phyloP scores from a whole-genome alignment of 2,797 vertebrate genomes.

The Argya squamiceps region DNA sequence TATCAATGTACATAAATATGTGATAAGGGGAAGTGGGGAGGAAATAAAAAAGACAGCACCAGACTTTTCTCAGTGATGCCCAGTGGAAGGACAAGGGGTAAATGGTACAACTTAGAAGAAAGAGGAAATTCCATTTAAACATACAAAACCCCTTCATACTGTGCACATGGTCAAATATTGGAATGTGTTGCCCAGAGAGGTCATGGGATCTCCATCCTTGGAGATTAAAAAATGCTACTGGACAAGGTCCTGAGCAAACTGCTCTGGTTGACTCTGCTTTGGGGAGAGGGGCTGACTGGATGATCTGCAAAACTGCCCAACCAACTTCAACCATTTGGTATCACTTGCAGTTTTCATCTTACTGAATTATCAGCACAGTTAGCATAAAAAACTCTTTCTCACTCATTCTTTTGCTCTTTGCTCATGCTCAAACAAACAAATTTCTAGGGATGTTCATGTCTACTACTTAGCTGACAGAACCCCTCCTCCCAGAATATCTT shows the following conservation, averaged over 20 bases:
- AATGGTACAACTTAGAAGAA: not conserved
- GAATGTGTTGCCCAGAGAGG: not conserved
- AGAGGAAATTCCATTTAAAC: not conserved
- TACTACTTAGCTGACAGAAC: not conserved
- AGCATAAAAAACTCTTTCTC: not conserved
- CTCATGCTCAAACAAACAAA: not conserved
- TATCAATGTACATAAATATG: not conserved
- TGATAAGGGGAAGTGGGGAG: not conserved
- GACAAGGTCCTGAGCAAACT: not conserved
- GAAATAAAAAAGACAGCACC: not conserved
- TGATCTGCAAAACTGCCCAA: not conserved
- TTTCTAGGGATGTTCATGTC: not conserved
- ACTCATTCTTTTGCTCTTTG: not conserved
- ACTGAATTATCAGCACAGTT: not conserved
- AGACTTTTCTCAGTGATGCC: not conserved
- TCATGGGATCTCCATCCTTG: not conserved
- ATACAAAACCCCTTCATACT: not conserved
- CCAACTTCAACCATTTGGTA: not conserved
- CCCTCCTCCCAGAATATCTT: not conserved
- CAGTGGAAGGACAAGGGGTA: not conserved
- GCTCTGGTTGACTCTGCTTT: not conserved
- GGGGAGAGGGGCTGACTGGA: not conserved
- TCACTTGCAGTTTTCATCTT: not conserved
- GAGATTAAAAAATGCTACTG: not conserved
- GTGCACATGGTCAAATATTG: not conserved